phyloP scores from a whole-genome alignment of 2,797 vertebrate species.

The Botia almorhae region DNA sequence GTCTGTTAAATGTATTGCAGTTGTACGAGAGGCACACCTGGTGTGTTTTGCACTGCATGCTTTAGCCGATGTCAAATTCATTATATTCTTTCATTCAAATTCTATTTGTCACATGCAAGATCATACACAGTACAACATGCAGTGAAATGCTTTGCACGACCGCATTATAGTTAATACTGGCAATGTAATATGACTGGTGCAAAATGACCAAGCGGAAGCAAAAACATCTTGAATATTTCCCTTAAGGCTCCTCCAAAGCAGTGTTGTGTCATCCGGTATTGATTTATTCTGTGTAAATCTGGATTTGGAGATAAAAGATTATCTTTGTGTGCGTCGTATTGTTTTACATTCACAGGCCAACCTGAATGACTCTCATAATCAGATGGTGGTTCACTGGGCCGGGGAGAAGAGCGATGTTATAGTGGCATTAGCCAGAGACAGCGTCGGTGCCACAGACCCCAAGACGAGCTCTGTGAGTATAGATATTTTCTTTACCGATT shows the following conservation, averaged over 20 bases:
- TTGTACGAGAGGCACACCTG: neutral
- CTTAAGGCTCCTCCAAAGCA: neutral
- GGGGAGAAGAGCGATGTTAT: conserved; percentile 97
- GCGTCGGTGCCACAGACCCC: conserved; percentile 83
- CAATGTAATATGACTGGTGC: neutral
- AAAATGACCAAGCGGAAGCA: neutral
- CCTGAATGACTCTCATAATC: conserved; percentile 96
- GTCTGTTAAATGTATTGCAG: neutral
- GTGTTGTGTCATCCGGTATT: neutral
- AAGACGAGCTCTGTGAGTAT: conserved; percentile 90
- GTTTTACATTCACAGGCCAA: conserved; percentile 80
- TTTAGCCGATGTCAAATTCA: neutral
- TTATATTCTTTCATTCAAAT: too few species aligned
- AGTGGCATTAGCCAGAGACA: conserved; percentile 93
- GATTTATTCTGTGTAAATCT: conserved; percentile 6
- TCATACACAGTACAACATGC: too few species aligned
- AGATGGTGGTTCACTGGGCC: conserved; percentile 99
- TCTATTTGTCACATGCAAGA: too few species aligned
- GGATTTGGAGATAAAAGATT: neutral
- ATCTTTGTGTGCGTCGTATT: neutral
- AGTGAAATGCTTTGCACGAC: too few species aligned
- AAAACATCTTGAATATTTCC: conserved; percentile 5
- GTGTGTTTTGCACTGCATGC: neutral
- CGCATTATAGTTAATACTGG: neutral
- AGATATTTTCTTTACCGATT: neutral